Base-by-base conservation (phyloP, 1,140 invertebrate genomes). In the Ruditapes philippinarum region DNA sequence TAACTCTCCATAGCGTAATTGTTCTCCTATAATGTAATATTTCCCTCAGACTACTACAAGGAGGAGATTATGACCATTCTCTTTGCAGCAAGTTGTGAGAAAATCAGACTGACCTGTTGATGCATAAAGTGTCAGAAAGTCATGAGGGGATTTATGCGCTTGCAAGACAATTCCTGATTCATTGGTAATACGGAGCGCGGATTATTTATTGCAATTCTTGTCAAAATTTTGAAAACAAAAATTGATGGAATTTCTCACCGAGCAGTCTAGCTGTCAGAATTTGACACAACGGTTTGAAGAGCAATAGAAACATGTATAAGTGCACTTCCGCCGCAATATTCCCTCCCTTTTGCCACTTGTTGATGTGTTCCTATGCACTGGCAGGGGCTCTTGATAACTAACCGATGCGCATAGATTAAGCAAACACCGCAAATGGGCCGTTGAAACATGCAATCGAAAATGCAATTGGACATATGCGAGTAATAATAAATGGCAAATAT, bases 171-270 rank as follows among this genome's bases (percentile, higher is more conserved):
- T 42, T 40, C 31, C 54, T 42, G 31, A 57, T 88, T 70, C 81
- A 83, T n/a, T 40, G 17, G 42, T 22, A 79, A 60, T 80, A 51
- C 57, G 54, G 60, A 49, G 60, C n/a, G 36, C 7, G 76, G 73
- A 57, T 79, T 79, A 68, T 88, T 88, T 88, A 88, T 88, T 88
- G 74, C 85, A 22, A 17, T 80, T 65, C 49, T 70, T 88, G 85
- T 88, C 85, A 88, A 88, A 88, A 88, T 68, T 79, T 88, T 80
- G 76, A 88, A 88, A 68, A 62, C 85, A 88, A 88, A 88, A 68
- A 79, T 88, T 88, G 85, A 88, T 88, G 85, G 57, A 88, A 60
- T 60, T 88, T 79, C 74, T 28, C 76, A 78, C 51, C 60, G 60
- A 36, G 40, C 12, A 57, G 54, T 36, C 33, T 79, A 31, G 28